Percentiles rank a stretch among this genome's conserved stretches.
Evolutionary conservation across 2,888 invertebrate genomes (phyloP).

Genomic region (Adela reaumurella): DNA sequence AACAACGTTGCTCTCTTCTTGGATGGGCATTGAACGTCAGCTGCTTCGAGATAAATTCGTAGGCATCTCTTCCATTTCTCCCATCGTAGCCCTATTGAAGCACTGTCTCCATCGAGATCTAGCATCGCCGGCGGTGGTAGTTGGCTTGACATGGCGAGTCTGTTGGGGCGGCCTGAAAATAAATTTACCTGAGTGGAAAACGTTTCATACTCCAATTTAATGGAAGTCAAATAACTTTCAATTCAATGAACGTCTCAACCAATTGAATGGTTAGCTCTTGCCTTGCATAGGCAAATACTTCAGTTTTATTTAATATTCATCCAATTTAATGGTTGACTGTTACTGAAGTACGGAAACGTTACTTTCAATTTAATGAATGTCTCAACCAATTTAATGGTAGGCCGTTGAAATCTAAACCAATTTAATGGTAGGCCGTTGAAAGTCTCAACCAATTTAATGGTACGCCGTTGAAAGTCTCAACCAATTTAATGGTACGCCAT

Average conservation of each 20-base stretch:
- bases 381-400: neutral
- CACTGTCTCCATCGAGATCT: conserved; percentile 9
- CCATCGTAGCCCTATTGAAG: conserved; percentile 13
- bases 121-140: neutral
- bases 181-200: neutral
- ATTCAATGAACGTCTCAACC: neutral
- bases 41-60: conserved; percentile 15
- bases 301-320: neutral
- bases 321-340: neutral
- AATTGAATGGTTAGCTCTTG: no score
- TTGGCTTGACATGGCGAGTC: neutral
- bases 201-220: conserved; percentile 1
- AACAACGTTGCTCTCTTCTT: no score
- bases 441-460: no score
- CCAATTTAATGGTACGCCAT: no score
- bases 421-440: no score
- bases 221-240: neutral
- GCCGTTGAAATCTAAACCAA: no score
- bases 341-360: no score
- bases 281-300: neutral
- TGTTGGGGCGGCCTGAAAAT: neutral
- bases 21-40: conserved; percentile 12
- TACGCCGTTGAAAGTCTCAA: no score
- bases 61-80: conserved; percentile 16
- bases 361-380: conserved; percentile 1